A percentile compares a stretch with the other conserved stretches of the same genome.
phyloP scores from a whole-genome alignment of 2,113 vertebrate species.

The Crotalus viridis region DNA sequence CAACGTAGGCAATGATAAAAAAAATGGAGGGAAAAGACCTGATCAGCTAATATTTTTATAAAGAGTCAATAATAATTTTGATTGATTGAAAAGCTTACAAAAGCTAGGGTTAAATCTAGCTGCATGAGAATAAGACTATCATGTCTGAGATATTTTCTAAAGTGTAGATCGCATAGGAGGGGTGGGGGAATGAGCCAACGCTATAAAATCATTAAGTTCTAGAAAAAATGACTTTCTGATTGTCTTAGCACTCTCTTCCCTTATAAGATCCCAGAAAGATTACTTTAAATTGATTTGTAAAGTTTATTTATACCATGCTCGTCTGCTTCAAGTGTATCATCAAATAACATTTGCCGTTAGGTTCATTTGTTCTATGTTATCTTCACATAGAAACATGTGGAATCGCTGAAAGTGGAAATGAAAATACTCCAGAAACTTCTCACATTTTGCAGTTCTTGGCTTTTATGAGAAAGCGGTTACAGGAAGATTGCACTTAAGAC shows the following conservation, averaged over 20 bases:
- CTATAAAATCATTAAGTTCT: slow-evolving; percentile 49
- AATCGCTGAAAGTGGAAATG: background rate
- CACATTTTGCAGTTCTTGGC: background rate
- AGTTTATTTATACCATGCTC: background rate
- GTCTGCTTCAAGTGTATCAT: background rate
- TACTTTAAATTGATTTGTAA: background rate
- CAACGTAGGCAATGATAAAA: background rate
- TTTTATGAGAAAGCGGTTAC: background rate
- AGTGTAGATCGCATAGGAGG: slow-evolving; percentile 47
- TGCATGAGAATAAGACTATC: background rate
- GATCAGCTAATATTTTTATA: background rate
- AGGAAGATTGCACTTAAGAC: background rate
- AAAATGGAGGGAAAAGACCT: background rate
- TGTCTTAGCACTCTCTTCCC: slow-evolving; percentile 45
- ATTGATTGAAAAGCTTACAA: background rate
- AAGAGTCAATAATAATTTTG: background rate
- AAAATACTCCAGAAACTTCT: background rate
- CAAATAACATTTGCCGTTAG: background rate
- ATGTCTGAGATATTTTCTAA: slow-evolving; percentile 32
- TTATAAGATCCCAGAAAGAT: slow-evolving; percentile 46
- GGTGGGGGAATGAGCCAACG: slow-evolving; percentile 54
- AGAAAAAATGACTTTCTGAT: slow-evolving; percentile 59
- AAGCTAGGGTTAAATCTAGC: background rate
- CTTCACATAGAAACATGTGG: background rate
- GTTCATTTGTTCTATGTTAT: background rate